Percentiles rank a stretch among this genome's conserved stretches.
phyloP scores from a whole-genome alignment of 35 echinoderm and acorn worm species.

The Lytechinus variegatus region DNA sequence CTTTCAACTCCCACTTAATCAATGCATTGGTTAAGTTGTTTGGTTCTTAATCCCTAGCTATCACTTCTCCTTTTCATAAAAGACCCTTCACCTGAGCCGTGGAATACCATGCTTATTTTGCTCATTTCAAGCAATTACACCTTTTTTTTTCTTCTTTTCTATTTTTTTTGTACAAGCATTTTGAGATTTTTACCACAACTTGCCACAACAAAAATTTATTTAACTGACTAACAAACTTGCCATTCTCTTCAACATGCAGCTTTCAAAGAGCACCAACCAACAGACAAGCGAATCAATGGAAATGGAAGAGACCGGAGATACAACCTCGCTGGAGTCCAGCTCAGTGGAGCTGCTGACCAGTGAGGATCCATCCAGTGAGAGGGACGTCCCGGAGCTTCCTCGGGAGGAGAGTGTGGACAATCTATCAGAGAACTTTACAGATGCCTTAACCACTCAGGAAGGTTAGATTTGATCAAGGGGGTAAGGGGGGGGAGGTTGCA shows the following conservation, averaged over 20 bases:
- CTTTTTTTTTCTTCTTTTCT: too few species aligned
- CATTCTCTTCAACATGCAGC: constrained; percentile 1
- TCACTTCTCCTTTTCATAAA: too few species aligned
- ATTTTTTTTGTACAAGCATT: too few species aligned
- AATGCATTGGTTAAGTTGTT: too few species aligned
- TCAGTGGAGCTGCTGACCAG: constrained; percentile 24
- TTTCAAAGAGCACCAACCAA: constrained; percentile 37
- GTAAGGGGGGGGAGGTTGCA: too few species aligned
- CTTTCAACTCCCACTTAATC: too few species aligned
- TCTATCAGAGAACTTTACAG: background rate
- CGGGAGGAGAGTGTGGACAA: background rate
- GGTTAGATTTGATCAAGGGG: background rate
- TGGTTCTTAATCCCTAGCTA: too few species aligned
- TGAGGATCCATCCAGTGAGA: constrained; percentile 44
- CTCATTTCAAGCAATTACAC: too few species aligned
- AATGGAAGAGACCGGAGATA: constrained; percentile 35
- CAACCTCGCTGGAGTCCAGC: background rate
- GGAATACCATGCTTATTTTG: too few species aligned
- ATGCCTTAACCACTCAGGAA: constrained; percentile 41
- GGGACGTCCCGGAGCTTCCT: constrained; percentile 8
- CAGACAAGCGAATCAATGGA: background rate
- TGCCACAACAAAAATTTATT: too few species aligned
- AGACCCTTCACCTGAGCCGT: too few species aligned
- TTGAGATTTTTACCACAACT: too few species aligned
- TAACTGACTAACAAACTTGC: background rate